These are phyloP conservation scores for Theretra japonica DNA, from an alignment of 2,888 invertebrate species.

Conservation along the genomic window DNA sequence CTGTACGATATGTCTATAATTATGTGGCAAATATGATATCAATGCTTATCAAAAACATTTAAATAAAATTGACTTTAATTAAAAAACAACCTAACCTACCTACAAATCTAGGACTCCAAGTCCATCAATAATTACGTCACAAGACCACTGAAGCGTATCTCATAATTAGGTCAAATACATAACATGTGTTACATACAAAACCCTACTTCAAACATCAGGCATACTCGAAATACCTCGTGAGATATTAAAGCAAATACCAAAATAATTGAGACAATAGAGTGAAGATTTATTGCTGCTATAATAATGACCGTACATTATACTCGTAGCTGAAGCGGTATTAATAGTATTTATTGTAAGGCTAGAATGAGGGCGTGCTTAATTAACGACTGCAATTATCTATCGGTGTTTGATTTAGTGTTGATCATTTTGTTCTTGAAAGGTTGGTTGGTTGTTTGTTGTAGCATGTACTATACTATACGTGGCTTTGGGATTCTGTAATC, in stretches of 20 bases:
- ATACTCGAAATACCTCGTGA: conserved; percentile 6
- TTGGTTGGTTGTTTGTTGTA: not conserved
- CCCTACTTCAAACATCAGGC: not conserved
- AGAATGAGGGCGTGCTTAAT: not conserved
- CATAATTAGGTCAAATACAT: not conserved
- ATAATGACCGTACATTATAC: conserved; percentile 14
- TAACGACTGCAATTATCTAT: not conserved
- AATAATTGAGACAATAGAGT: conserved; percentile 19
- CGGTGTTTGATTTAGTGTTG: not conserved
- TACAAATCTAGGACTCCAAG: too few relatives aligned
- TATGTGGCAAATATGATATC: too few relatives aligned
- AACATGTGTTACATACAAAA: not conserved
- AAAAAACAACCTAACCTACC: too few relatives aligned
- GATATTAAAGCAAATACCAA: conserved; percentile 19
- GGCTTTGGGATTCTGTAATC: too few relatives aligned
- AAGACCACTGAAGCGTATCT: too few relatives aligned
- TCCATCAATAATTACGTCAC: too few relatives aligned
- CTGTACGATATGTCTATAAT: too few relatives aligned
- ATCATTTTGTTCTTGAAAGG: not conserved
- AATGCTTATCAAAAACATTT: too few relatives aligned
- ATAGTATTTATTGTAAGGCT: conserved; percentile 10
- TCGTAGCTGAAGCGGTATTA: not conserved
- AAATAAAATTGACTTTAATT: too few relatives aligned
- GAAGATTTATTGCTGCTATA: conserved; percentile 1
- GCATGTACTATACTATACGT: too few relatives aligned